Conservation (phyloP, 2,888 invertebrate species). For the Leptinotarsa juncta region DNA sequence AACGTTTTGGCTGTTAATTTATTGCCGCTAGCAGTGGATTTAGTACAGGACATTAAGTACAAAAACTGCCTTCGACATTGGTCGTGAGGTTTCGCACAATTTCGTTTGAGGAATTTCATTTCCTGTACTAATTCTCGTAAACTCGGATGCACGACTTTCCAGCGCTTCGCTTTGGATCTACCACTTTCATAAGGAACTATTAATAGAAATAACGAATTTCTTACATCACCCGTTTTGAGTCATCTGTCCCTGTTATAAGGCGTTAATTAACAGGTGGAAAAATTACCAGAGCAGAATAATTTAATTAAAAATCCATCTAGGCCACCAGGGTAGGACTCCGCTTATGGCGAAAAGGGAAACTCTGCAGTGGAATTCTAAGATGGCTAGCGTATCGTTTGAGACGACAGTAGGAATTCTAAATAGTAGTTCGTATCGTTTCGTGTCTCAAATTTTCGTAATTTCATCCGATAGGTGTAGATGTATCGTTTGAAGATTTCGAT, state of each 20-base stretch:
- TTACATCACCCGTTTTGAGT: constrained; percentile 13
- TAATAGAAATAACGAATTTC: constrained; percentile 9
- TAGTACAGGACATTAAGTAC: too few relatives aligned
- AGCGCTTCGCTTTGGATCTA: not conserved
- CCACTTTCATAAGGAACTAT: not conserved
- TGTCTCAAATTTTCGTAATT: too few relatives aligned
- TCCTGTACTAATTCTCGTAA: not conserved
- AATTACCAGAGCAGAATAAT: not conserved
- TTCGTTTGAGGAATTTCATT: too few relatives aligned
- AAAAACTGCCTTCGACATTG: too few relatives aligned
- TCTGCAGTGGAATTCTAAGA: too few relatives aligned
- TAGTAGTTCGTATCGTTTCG: too few relatives aligned
- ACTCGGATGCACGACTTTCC: not conserved
- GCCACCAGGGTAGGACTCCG: not conserved
- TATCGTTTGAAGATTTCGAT: not conserved
- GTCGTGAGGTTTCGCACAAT: too few relatives aligned
- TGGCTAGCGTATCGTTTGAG: too few relatives aligned
- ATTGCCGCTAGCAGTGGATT: not conserved
- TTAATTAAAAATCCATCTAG: not conserved
- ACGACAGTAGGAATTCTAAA: too few relatives aligned
- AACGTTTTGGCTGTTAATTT: not conserved
- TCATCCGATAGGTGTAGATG: not conserved
- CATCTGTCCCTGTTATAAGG: constrained; percentile 5
- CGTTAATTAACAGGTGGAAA: constrained; percentile 8
- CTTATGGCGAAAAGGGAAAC: not conserved